Conservation (phyloP, 2,797 vertebrate genomes). For the Toxotes lorentzi region DNA sequence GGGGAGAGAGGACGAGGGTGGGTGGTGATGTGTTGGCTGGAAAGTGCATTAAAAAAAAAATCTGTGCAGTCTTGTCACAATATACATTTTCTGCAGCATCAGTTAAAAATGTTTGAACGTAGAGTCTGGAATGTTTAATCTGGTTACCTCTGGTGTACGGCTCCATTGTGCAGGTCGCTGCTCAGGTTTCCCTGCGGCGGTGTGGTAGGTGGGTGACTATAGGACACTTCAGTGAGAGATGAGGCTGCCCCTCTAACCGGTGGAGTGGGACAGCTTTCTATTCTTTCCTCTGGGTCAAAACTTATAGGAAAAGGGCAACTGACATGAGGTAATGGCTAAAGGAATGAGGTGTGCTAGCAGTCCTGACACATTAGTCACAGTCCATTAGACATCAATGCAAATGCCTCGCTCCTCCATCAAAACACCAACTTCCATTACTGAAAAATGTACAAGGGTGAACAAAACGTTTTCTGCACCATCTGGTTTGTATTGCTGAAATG, state of each 20-base stretch:
- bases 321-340: conserved; percentile 45
- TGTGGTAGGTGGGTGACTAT: conserved; percentile 88
- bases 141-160: conserved; percentile 87
- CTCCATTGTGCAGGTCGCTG: conserved; percentile 87
- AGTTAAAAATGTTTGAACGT: background rate
- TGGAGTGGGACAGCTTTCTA: conserved; percentile 85
- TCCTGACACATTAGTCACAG: conserved; percentile 52
- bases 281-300: conserved; percentile 87
- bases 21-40: conserved; percentile 85
- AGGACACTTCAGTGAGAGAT: conserved; percentile 89
- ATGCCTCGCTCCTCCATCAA: conserved; percentile 22
- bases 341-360: conserved; percentile 31
- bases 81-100: background rate
- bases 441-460: conserved; percentile 34
- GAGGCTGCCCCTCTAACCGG: conserved; percentile 91
- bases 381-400: conserved; percentile 48
- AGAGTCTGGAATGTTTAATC: background rate
- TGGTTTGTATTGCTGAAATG: conserved; percentile 21
- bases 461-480: conserved; percentile 40
- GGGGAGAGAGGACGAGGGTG: conserved; percentile 88
- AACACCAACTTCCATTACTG: conserved; percentile 46
- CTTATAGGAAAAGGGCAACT: conserved; percentile 74
- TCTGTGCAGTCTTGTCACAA: conserved; percentile 2
- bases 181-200: conserved; percentile 88
- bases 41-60: conserved; percentile 5